Evolutionary conservation across 2,888 invertebrate species (phyloP).

Genomic region (Mythimna impura): DNA sequence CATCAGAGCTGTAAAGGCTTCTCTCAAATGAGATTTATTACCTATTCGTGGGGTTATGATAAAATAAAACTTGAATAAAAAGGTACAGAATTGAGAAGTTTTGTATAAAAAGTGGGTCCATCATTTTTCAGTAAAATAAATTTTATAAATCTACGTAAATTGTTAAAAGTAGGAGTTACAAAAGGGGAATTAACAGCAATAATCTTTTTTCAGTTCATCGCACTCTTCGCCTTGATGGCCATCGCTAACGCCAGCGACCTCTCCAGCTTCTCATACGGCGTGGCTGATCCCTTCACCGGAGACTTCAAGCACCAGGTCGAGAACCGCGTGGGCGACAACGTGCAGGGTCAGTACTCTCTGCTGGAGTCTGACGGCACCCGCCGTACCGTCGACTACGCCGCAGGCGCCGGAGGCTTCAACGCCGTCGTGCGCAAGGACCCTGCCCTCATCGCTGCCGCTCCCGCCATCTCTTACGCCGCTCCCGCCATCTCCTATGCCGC

Average conservation of each 20-base stretch:
- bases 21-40: background rate
- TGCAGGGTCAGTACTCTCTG: slow-evolving; percentile 78
- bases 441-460: slow-evolving; percentile 70
- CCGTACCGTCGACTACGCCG: slow-evolving; percentile 89
- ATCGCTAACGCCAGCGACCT: slow-evolving; percentile 72
- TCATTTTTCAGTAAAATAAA: no score
- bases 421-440: slow-evolving; percentile 88
- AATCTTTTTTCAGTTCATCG: slow-evolving; percentile 73
- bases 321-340: slow-evolving; percentile 70
- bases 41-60: background rate
- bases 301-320: slow-evolving; percentile 87
- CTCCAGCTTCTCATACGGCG: slow-evolving; percentile 87
- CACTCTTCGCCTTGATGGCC: slow-evolving; percentile 75
- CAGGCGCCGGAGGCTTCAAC: slow-evolving; percentile 88
- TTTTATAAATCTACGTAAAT: no score
- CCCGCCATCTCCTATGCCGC: slow-evolving; percentile 55
- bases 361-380: slow-evolving; percentile 88
- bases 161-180: background rate
- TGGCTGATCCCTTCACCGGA: slow-evolving; percentile 87
- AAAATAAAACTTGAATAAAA: background rate
- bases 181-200: background rate
- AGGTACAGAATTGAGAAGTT: no score
- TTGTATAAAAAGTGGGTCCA: no score
- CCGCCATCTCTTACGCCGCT: slow-evolving; percentile 57
- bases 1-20: background rate